Conservation (phyloP, 2,888 invertebrate genomes). For the Oeneis ivallda region DNA sequence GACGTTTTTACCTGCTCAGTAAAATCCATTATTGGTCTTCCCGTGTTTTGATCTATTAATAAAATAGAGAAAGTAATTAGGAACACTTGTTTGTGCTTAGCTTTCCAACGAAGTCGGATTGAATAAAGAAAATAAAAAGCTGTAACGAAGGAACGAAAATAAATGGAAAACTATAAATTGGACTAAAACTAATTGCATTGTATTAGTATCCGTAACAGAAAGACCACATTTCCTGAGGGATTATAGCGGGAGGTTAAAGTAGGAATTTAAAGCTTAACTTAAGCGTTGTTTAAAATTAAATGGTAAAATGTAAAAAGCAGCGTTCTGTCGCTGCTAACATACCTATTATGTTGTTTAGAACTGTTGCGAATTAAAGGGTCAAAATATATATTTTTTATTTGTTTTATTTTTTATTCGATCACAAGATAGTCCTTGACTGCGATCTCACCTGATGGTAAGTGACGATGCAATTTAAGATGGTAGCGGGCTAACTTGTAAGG, state of each 20-base stretch:
- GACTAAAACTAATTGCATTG: slow-evolving; percentile 18
- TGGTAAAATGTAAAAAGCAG: not conserved
- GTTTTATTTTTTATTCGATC: too few species aligned
- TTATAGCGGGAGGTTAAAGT: slow-evolving; percentile 9
- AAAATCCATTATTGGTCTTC: too few species aligned
- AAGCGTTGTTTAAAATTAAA: slow-evolving; percentile 5
- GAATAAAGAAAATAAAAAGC: slow-evolving; percentile 1
- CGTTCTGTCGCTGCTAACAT: not conserved
- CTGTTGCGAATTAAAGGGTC: too few species aligned
- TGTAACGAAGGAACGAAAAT: not conserved
- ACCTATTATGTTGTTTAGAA: not conserved
- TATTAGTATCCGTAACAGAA: slow-evolving; percentile 16
- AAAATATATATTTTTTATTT: too few species aligned
- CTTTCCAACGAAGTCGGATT: not conserved
- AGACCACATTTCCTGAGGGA: slow-evolving; percentile 12
- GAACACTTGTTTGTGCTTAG: too few species aligned
- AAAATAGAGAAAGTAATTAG: too few species aligned
- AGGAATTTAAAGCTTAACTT: not conserved
- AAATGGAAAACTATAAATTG: slow-evolving; percentile 16
- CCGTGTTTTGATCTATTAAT: too few species aligned
- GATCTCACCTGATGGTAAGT: too few species aligned
- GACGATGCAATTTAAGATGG: too few species aligned
- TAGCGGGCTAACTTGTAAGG: too few species aligned
- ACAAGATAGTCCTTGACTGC: too few species aligned
- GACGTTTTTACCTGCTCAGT: too few species aligned